These are phyloP conservation scores for Pelagia noctiluca DNA, from an alignment of 30 jellyfish, hydroid and myxozoan species.

Conservation along the genomic window DNA sequence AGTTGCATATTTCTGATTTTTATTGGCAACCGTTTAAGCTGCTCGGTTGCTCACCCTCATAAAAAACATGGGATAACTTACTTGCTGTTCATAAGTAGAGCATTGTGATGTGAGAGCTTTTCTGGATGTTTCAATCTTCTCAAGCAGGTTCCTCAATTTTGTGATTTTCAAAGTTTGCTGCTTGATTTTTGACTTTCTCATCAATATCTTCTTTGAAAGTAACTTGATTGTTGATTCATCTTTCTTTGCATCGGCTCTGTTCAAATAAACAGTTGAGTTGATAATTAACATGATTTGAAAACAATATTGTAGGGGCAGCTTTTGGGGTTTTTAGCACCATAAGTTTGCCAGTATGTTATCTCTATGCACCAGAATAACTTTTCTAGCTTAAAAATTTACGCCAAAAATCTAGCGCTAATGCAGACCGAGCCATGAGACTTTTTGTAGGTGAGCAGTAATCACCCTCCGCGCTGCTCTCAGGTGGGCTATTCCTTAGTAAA, in stretches of 20 bases:
- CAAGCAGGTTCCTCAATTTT: slow-evolving; percentile 16
- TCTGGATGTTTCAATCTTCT: slow-evolving; percentile 30
- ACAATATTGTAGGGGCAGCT: not conserved
- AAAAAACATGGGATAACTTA: not conserved
- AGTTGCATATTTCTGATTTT: no score
- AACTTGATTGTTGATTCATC: slow-evolving; percentile 24
- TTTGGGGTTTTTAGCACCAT: no score
- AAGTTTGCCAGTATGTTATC: no score
- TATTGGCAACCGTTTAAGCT: no score
- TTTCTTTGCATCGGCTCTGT: slow-evolving; percentile 29
- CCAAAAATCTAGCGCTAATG: no score
- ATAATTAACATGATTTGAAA: not conserved
- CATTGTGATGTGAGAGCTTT: slow-evolving; percentile 34
- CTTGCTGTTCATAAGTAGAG: slow-evolving; percentile 31
- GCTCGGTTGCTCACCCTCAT: not conserved
- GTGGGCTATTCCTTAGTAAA: no score
- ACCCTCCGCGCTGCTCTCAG: no score
- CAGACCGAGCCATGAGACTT: no score
- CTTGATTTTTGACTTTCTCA: slow-evolving; percentile 34
- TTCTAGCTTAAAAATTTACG: no score
- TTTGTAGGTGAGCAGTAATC: no score
- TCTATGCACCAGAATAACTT: no score
- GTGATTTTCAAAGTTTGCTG: slow-evolving; percentile 43
- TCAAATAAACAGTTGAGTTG: not conserved
- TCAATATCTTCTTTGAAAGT: slow-evolving; percentile 28